Base-by-base conservation (phyloP, 2,797 vertebrate species). In the Gambusia yucatana region DNA sequence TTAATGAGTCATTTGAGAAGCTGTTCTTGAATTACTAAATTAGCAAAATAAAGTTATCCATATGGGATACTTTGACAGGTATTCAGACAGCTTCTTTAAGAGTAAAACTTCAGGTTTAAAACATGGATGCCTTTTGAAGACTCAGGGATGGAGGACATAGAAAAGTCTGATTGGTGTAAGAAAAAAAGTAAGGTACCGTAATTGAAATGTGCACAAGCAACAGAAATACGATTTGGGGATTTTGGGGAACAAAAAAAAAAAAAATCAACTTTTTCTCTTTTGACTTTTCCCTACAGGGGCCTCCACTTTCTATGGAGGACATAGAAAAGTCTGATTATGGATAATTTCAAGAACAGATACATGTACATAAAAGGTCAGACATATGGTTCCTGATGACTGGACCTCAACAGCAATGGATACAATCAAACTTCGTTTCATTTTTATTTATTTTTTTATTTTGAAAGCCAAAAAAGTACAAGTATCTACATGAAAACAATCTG, bases 361-460 rank as follows among this genome's bases (percentile, higher is more conserved):
- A 69, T 69, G 4, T 69, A 1, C 5, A 5, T 43, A 1, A 44
- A 44, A 36, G 67, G 25, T 14, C 43, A 8, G 11, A 33, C 16
- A 28, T 46, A 28, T 25, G 25, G 16, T 4, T 67, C 1, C 46
- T 44, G 0, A 14, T n/a, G 6, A 28, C 7, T 46, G 11, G 8
- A n/a, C 22, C 3, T n/a, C 17, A 73, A 28, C 22, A 57, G 36
- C 25, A 41, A 57, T 9, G 11, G 41, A 28, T 52, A 61, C 20
- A 57, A 43, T 14, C 41, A 65, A 72, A 69, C 41, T 76, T 36
- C 10, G 7, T 67, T 77, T 22, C 13, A 74, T 9, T 9, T 72
- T 89, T 92, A 39, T 39, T 48, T 6, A 43, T 43, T 44, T 1
- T 55, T 91, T 92, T 89, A 88, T 92, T 36, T 36, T 20, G 67